Evolutionary conservation across 2,113 vertebrate genomes (phyloP).

Genomic region (Petrocephalus microphthalmus): DNA sequence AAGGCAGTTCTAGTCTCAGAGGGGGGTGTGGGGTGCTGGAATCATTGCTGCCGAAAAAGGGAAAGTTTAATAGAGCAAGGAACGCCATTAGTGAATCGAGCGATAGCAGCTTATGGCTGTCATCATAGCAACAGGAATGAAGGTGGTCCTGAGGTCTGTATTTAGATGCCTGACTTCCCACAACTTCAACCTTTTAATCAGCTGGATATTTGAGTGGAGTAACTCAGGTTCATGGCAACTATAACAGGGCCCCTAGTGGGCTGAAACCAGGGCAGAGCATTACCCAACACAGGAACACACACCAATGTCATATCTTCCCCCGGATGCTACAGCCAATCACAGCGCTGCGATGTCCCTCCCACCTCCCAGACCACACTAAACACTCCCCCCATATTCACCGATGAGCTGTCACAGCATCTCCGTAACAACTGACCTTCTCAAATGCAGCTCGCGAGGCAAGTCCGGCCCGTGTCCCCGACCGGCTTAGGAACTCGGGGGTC

Average conservation of each 20-base stretch:
- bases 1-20: background rate
- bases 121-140: background rate
- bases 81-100: background rate
- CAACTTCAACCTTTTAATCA: background rate
- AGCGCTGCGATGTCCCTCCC: background rate
- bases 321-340: background rate
- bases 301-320: background rate
- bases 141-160: background rate
- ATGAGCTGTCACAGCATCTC: background rate
- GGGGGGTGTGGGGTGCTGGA: background rate
- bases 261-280: background rate
- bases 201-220: background rate
- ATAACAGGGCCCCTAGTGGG: background rate
- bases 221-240: background rate
- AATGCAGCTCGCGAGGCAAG: background rate
- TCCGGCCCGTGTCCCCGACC: background rate
- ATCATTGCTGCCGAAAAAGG: background rate
- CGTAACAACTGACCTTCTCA: background rate
- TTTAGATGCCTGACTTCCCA: background rate
- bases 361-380: background rate
- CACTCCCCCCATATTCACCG: background rate
- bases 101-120: background rate
- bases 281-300: background rate
- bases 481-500: background rate
- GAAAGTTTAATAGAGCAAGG: background rate